Evolutionary conservation across 2,888 invertebrate species (phyloP).

Genomic region (Ophion costatus): DNA sequence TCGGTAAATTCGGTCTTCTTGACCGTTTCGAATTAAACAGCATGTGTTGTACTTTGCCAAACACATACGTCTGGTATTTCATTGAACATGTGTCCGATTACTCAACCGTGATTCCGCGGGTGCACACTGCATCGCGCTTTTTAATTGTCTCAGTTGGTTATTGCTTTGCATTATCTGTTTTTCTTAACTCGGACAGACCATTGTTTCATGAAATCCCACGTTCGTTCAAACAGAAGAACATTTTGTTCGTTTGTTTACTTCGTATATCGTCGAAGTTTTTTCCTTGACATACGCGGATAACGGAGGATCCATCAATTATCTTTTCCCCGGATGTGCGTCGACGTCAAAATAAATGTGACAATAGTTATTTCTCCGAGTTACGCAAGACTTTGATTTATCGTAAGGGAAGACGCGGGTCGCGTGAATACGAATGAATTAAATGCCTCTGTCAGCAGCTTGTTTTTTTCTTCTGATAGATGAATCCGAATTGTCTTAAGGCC

Average conservation of each 20-base stretch:
- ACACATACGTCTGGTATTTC: not conserved
- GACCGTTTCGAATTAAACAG: not conserved
- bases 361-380: not conserved
- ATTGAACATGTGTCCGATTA: conserved; percentile 21
- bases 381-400: not conserved
- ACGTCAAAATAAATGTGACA: no score
- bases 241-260: not conserved
- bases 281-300: not conserved
- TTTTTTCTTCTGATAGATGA: not conserved
- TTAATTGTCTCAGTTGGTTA: not conserved
- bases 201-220: not conserved
- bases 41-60: not conserved
- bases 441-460: no score
- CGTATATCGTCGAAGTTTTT: no score
- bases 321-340: not conserved
- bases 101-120: conserved; percentile 6
- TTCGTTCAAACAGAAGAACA: not conserved
- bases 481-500: not conserved
- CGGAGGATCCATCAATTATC: not conserved
- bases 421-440: no score
- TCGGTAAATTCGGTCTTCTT: not conserved
- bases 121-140: not conserved
- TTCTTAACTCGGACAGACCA: not conserved
- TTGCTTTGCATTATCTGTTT: not conserved
- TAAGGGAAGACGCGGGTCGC: not conserved